Base-by-base conservation (phyloP, 1,140 invertebrate species). In the Rhopalosiphum maidis region DNA sequence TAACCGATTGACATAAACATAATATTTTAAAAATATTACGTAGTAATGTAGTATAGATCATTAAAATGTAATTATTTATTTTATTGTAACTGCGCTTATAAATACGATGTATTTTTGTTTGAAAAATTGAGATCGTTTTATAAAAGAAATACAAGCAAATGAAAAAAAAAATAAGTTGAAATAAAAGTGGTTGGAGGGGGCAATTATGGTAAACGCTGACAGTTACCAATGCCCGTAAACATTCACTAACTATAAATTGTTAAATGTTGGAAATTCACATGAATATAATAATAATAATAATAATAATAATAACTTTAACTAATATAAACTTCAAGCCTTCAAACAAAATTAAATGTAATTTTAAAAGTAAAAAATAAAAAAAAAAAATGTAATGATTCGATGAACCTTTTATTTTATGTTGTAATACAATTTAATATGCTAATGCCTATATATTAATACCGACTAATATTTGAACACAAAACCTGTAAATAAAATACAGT, bases 221-320 rank as follows among this genome's bases (percentile, higher is more conserved):
- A 77, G 60, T 77, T 77, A 35, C n/a, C 6, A 15, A 77, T 77
- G 60, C 60, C 60, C 60, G 60, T 77, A 77, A 77, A 77, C n/a
- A 35, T 77, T 77, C 60, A 77, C 60, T 68, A 77, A 77, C 60
- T 77, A 51, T 51, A 77, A 77, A 77, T n/a, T 77, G n/a, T 77
- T 77, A 77, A 77, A 35, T 77, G 60, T 77, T 77, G 60, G 4
- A n/a, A 18, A 77, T 77, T n/a, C 60, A 77, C 60, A n/a, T 77
- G 60, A 77, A 77, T 77, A n/a, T n/a, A n/a, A 68, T 77, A 77
- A 77, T 77, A 77, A 77, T 77, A 77, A 77, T n/a, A n/a, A n/a
- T n/a, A n/a, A 68, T 77, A 77, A 77, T 77, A 77, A 77, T 77
- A 77, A 77, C 60, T 77, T n/a, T 77, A 35, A 77, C 30, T 18